phyloP scores from a whole-genome alignment of 2,113 vertebrate genomes.

The Halichoerus grypus region DNA sequence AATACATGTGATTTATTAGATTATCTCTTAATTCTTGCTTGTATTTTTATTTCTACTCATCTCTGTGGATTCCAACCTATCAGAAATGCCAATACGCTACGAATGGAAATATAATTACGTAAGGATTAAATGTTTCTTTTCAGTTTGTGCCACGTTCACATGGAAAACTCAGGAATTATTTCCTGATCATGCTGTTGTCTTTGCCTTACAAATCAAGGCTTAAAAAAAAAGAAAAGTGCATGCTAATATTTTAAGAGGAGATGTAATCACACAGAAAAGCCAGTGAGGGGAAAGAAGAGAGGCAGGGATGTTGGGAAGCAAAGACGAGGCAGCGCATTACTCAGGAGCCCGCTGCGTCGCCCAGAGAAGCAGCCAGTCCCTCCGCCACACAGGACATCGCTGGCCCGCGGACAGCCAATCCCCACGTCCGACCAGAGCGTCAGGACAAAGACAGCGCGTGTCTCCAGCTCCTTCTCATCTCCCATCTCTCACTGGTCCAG shows the following conservation, averaged over 20 bases:
- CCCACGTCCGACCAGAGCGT: background rate
- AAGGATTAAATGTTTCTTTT: background rate
- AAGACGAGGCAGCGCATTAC: no score
- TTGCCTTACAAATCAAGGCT: background rate
- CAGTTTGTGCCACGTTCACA: background rate
- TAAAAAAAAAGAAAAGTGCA: background rate
- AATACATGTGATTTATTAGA: background rate
- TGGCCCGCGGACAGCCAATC: background rate
- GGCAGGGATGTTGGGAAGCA: no score
- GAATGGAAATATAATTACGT: background rate
- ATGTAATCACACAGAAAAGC: background rate
- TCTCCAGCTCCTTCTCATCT: no score
- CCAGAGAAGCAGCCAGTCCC: background rate
- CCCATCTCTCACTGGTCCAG: background rate
- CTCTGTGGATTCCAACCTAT: background rate
- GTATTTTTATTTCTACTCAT: background rate
- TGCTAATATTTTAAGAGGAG: background rate
- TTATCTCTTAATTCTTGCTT: background rate
- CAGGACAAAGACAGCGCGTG: background rate
- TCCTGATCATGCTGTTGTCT: background rate
- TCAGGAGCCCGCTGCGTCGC: background rate
- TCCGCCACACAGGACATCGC: background rate
- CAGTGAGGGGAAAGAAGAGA: no score
- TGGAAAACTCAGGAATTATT: background rate
- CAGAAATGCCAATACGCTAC: background rate